Base-by-base conservation (phyloP, 2,113 vertebrate species). In the Suncus etruscus region DNA sequence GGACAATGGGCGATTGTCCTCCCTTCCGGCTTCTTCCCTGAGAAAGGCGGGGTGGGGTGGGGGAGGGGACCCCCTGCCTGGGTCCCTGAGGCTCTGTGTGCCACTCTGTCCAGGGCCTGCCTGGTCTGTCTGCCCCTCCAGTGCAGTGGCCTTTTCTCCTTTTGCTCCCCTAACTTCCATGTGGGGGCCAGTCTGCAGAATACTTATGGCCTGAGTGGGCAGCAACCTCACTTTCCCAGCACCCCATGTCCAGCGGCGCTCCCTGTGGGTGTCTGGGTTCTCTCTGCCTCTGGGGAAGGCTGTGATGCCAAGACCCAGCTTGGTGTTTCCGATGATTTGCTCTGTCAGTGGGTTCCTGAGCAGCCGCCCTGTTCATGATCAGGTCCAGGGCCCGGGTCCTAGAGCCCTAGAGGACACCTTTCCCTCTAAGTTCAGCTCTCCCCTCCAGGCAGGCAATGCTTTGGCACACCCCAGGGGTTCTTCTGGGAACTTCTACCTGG, bases 1-100 rank as follows among this genome's bases (percentile, higher is more conserved):
- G 45, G 83, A 90, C 69, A 84, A 89, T 27, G 78, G 69, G 45
- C 1, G 4, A 69, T 83, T 86, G 88, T 89, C 94, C 88, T 92
- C 48, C 50, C 25, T 78, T 47, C 16, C 3, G 5, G 8, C 61
- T 48, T 16, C 69, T 74, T 58, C 32, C 47, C 32, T 39, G 39
- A 50, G 70, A 91, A 86, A 73, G 48, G 68, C 75, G 75, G 61
- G 61, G 39, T 39, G 39, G 39, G 39, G 39, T 39, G 39, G 39
- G 39, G 39, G 39, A 39, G 39, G 39, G 39, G 39, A 39, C 39
- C 39, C 39, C 39, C 39, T 39, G 3, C 39, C 39, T 39, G 39
- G 5, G 39, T 3, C 39, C 5, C 39, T 39, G 39, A 39, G 39
- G 39, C 39, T 39, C 39, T 39, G 39, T 39, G 39, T 39, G 39